These are phyloP conservation scores for Eulithis prunata DNA, from an alignment of 2,888 invertebrate genomes.

Conservation along the genomic window DNA sequence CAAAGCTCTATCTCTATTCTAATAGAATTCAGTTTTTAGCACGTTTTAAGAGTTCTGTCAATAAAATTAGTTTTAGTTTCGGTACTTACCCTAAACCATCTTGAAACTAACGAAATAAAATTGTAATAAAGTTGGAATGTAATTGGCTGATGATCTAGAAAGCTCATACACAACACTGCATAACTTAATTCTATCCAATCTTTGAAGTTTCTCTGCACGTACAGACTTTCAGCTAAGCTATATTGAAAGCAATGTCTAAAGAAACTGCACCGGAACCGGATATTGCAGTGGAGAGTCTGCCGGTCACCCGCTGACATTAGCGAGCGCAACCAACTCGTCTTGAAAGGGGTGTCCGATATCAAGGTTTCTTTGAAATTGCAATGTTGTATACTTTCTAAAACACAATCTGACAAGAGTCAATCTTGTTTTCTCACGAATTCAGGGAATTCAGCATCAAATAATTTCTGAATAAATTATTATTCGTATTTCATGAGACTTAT, in stretches of 20 bases:
- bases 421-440: neutral
- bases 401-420: neutral
- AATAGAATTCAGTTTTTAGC: too few relatives aligned
- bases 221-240: neutral
- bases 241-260: slow-evolving; percentile 1
- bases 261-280: slow-evolving; percentile 19
- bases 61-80: too few relatives aligned
- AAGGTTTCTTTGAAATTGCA: neutral
- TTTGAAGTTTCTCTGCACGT: neutral
- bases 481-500: slow-evolving; percentile 1
- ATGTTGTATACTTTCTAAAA: neutral
- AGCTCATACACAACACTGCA: too few relatives aligned
- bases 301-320: slow-evolving; percentile 4
- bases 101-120: too few relatives aligned
- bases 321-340: neutral
- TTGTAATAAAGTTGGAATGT: too few relatives aligned
- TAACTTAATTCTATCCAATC: too few relatives aligned
- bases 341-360: neutral
- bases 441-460: neutral
- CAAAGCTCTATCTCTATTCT: too few relatives aligned
- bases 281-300: slow-evolving; percentile 12
- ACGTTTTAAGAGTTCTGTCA: too few relatives aligned
- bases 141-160: too few relatives aligned
- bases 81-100: too few relatives aligned
- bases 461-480: neutral